Evolutionary conservation across 1,140 invertebrate species (phyloP), one percentile per base, ranked within the genome.

Genomic region (Rhopalosiphum padi): DNA sequence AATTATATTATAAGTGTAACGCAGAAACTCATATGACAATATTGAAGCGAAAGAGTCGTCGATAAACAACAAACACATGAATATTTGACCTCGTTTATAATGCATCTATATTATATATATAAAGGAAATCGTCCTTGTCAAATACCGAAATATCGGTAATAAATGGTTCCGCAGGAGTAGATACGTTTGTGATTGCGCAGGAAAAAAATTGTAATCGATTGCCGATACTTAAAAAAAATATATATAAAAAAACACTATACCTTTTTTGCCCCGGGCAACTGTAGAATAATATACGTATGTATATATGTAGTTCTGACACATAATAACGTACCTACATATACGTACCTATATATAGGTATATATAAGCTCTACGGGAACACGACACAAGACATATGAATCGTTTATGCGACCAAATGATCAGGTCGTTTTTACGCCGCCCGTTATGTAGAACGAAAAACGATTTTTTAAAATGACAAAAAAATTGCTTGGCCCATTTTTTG

Each of bases 391-490:
- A 43, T 43, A 89, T 35, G 87, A 35, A 55, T 55, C 35, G 88
- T 37, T 90, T 68, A 43, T 68, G 89, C 89, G 48, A 23, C 88
- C 35, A 41, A 89, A 89, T n/a, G 89, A 90, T 90, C 37, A 18
- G 89, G 53, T 90, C 60, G 41, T 68, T 68, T 90, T 90, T 90
- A 68, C 25, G 25, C 23, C 89, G 18, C 37, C 89, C 30, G 89
- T 68, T 89, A 89, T 41, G 21, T 43, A 60, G 53, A 68, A 90
- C 37, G 55, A 22, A 35, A 90, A 90, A 68, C 89, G 55, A 90
- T 90, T 60, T 90, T 60, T 90, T 55, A 90, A 68, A 68, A 90
- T 68, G 89, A 68, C 89, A 68, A 90, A 90, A 68, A 60, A 90
- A 68, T 43, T 68, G 51, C 11, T 46, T 55, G 22, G 53, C 7